Conservation (phyloP, 1,140 invertebrate genomes). For the Chelonus insularis region DNA sequence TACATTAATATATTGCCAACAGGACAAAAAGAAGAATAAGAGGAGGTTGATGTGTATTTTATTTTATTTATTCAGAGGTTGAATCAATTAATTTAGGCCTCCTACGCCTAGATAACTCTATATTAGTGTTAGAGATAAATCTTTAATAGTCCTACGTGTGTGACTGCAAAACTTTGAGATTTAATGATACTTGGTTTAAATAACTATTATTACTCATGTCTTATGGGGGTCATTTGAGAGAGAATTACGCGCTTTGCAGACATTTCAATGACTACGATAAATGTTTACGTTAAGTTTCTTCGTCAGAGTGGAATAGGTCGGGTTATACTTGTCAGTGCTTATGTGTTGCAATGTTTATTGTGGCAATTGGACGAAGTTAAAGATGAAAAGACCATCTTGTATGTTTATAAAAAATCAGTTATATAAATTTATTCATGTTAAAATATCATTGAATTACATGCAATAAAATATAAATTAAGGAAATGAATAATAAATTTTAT, state of each 20-base stretch:
- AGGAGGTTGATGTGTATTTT: too few species aligned
- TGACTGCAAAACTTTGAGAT: not conserved
- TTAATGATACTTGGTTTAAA: conserved; percentile 20
- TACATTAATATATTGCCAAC: too few species aligned
- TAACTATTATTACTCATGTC: conserved; percentile 10
- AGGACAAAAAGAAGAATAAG: too few species aligned
- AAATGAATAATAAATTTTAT: too few species aligned
- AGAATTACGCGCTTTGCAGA: conserved; percentile 11
- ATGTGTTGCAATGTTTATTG: conserved; percentile 18
- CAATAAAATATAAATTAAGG: not conserved
- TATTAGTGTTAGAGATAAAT: not conserved
- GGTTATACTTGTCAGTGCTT: not conserved
- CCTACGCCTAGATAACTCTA: not conserved
- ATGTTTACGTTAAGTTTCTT: conserved; percentile 9
- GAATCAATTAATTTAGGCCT: too few species aligned
- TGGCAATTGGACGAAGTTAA: not conserved
- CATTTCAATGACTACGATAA: conserved; percentile 25
- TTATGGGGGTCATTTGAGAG: conserved; percentile 18
- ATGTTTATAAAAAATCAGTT: not conserved
- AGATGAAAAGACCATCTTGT: not conserved
- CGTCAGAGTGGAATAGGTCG: conserved; percentile 2
- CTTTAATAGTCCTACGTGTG: too few species aligned
- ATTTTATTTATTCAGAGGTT: too few species aligned
- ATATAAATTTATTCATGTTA: too few species aligned
- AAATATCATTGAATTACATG: too few species aligned